These are phyloP conservation scores for Macropis europaea DNA, from an alignment of 2,888 invertebrate species.

Conservation along the genomic window DNA sequence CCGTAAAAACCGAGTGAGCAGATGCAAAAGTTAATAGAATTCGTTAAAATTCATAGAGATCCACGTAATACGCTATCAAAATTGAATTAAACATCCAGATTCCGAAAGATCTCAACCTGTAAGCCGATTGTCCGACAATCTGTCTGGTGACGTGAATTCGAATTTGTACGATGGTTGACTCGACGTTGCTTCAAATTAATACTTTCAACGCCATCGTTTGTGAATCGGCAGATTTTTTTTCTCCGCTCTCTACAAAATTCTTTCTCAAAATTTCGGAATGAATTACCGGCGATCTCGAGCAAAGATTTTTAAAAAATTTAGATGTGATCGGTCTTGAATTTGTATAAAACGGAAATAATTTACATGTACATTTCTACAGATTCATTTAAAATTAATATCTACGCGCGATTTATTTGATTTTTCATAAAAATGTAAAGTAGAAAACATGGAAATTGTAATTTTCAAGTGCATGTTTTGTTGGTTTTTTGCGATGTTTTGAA, in stretches of 20 bases:
- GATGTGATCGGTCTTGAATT: no score
- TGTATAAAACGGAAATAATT: no score
- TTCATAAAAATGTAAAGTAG: no score
- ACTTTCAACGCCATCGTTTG: constrained; percentile 3
- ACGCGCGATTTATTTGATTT: no score
- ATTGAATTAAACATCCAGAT: constrained; percentile 29
- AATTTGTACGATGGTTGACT: neutral
- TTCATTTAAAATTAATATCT: no score
- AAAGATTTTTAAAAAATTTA: no score
- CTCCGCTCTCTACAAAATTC: neutral
- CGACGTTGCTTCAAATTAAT: constrained; percentile 12
- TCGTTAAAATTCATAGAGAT: constrained; percentile 22
- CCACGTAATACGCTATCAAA: neutral
- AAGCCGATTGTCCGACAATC: constrained; percentile 12
- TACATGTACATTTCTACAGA: no score
- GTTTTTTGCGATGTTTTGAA: neutral
- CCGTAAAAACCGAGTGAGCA: constrained; percentile 9
- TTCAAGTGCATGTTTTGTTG: no score
- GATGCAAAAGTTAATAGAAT: constrained; percentile 1
- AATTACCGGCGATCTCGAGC: neutral
- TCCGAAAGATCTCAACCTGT: neutral
- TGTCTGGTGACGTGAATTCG: neutral
- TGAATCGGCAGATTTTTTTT: neutral
- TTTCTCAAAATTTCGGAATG: neutral
- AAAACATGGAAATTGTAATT: no score